Base-by-base conservation (phyloP, 2,888 invertebrate species). In the Epistrophe eligans region DNA sequence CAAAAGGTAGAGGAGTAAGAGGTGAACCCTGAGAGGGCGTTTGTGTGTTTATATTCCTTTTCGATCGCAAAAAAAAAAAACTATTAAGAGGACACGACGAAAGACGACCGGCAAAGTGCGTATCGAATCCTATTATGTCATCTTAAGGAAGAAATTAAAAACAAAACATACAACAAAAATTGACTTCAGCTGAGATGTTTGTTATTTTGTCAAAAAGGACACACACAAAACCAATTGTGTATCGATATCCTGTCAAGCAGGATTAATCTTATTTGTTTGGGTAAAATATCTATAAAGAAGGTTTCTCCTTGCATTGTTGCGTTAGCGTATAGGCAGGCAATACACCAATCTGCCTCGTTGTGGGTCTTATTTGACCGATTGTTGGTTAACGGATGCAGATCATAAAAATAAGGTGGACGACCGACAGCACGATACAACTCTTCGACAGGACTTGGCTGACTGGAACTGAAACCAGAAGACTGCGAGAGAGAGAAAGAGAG, bases 101-200 rank as follows among this genome's bases (percentile, higher is more conserved):
- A 55, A 40, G 60, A 40, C 62, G 50, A 67, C 35, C n/a, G 70
- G 71, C 82, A 74, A 77, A 77, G 82, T 82, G 87, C 87, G 87
- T 40, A 87, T 79, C 83, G 87, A 87, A 87, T 87, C 83, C 79
- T 83, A 87, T 87, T 87, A 87, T 87, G 83, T 87, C 87, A 87
- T 83, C 87, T 87, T 79, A 72, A 50, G 35, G 55, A 52, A 45
- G 64, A 73, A 66, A 67, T 50, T 35, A 50, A 52, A 76, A 67
- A 70, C 24, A 24, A 24, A 58, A 52, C 10, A 48, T 2, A 17
- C 0, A 48, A 70, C 72, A 40, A 17, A 52, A 55, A 17, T 28
- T 40, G 19, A 11, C 40, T 72, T 72, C 70, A 77, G 17, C 77
- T 72, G 45, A 60, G 84, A 62, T 81, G 73, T 74, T 77, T 77